These are phyloP conservation scores for Phoeniculus purpureus DNA, from an alignment of 2,797 vertebrate genomes.

Conservation along the genomic window DNA sequence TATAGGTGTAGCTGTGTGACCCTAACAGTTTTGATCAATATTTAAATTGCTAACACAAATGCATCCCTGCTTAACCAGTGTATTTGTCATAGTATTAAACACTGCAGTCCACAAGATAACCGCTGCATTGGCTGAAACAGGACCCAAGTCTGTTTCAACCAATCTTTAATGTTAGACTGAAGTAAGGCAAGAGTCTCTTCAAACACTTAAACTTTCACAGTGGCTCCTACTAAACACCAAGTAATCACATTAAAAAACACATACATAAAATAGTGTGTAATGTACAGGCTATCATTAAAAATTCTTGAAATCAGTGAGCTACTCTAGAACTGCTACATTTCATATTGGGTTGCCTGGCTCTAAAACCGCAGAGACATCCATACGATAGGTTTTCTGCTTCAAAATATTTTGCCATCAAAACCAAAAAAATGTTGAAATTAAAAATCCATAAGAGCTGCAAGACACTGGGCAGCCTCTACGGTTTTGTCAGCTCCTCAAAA, in stretches of 20 bases:
- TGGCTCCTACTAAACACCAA: neutral
- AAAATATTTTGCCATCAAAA: neutral
- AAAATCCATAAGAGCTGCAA: neutral
- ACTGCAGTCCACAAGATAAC: neutral
- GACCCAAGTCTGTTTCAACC: fast-evolving
- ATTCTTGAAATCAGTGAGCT: neutral
- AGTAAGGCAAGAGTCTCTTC: neutral
- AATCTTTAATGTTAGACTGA: too few species aligned
- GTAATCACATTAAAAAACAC: neutral
- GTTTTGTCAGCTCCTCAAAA: neutral
- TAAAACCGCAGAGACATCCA: neutral
- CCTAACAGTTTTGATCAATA: neutral
- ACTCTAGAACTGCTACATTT: neutral
- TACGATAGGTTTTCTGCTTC: neutral
- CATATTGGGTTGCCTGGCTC: neutral
- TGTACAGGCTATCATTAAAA: neutral
- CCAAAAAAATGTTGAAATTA: neutral
- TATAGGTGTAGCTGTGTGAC: too few species aligned
- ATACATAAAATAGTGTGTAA: too few species aligned
- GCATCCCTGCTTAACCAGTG: neutral
- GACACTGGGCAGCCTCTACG: neutral
- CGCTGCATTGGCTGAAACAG: neutral
- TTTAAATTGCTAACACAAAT: neutral
- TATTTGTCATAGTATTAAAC: neutral
- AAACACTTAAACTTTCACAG: neutral